Conservation (phyloP, 2,797 vertebrate genomes). For the Lepilemur septentrionalis region DNA sequence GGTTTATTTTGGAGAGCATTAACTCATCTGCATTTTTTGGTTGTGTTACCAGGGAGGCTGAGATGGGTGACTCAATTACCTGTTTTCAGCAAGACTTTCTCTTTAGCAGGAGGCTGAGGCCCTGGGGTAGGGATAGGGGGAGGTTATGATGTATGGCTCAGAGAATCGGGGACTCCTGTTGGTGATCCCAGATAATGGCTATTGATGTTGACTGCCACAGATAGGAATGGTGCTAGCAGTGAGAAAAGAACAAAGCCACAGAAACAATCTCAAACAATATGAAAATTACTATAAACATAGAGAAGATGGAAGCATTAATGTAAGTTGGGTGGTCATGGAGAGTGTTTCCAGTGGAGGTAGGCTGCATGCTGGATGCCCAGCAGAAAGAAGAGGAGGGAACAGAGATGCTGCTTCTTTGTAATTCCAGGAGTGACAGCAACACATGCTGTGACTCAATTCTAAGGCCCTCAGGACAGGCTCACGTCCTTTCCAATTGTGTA, state of each 20-base stretch:
- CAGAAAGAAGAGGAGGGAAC: background rate
- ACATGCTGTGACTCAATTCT: background rate
- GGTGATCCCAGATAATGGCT: background rate
- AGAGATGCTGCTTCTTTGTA: background rate
- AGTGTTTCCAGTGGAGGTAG: background rate
- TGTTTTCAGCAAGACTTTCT: background rate
- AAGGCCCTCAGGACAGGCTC: background rate
- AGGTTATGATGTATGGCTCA: fast-evolving
- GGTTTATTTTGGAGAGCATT: background rate
- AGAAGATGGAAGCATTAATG: background rate
- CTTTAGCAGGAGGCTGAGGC: background rate
- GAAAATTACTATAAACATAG: background rate
- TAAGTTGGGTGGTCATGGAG: background rate
- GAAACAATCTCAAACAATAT: background rate
- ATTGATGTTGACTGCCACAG: background rate
- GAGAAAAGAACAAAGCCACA: background rate
- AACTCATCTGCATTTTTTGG: background rate
- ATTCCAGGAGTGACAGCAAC: background rate
- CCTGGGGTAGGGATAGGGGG: too few species aligned
- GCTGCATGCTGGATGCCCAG: background rate
- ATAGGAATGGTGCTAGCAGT: background rate
- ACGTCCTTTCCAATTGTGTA: background rate
- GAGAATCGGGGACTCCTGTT: background rate
- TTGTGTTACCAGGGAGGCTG: background rate
- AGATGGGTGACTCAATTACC: background rate